Evolutionary conservation across 2,113 vertebrate genomes (phyloP).

Genomic region (Nipponia nippon): DNA sequence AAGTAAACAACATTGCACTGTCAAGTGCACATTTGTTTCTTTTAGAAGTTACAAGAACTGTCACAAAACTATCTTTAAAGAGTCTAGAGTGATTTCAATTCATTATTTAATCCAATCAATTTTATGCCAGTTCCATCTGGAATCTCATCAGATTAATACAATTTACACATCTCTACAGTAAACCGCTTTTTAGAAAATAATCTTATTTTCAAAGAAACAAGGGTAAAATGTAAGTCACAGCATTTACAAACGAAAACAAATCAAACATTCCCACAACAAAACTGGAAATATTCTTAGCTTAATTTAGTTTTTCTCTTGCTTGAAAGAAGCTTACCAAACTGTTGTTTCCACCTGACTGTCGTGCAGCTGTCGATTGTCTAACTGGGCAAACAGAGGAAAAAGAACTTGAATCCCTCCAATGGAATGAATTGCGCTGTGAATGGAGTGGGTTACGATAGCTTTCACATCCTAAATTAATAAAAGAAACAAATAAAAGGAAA

Average conservation of each 20-base stretch:
- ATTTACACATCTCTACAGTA: neutral
- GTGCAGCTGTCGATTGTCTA: constrained; percentile 88
- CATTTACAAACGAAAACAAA: neutral
- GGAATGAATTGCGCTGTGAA: constrained; percentile 96
- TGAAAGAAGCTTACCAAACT: constrained; percentile 83
- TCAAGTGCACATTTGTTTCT: neutral
- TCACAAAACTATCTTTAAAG: neutral
- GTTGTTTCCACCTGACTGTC: constrained; percentile 90
- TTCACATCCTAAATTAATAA: constrained; percentile 86
- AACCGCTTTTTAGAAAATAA: rapidly evolving
- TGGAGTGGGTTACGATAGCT: constrained; percentile 95
- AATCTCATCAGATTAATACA: neutral
- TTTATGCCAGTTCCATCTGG: neutral
- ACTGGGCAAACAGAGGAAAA: constrained; percentile 93
- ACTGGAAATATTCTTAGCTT: rapidly evolving
- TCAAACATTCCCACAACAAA: neutral
- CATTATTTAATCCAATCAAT: neutral
- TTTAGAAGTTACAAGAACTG: neutral
- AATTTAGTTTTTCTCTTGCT: neutral
- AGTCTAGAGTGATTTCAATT: neutral
- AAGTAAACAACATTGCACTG: neutral
- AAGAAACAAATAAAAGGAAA: neutral
- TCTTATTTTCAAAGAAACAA: neutral
- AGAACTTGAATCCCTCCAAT: constrained; percentile 96
- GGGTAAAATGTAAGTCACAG: neutral